phyloP scores from a whole-genome alignment of 1,140 invertebrate species.

The Scaptomyza hsui region DNA sequence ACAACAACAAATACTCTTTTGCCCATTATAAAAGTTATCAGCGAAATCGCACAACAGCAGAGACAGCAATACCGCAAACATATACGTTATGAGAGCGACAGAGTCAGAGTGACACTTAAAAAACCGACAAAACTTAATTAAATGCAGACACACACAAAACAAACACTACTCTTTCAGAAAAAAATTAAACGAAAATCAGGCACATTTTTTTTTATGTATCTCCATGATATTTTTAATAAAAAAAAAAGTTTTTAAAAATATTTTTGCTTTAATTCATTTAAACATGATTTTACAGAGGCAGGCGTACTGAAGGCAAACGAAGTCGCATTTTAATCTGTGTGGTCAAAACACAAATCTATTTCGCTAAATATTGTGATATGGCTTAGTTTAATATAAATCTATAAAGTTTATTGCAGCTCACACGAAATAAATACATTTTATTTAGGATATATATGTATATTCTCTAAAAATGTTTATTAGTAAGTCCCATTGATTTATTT shows the following conservation, averaged over 20 bases:
- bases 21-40: constrained; percentile 56
- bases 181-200: constrained; percentile 44
- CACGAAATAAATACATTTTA: background rate
- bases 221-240: constrained; percentile 25
- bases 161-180: constrained; percentile 10
- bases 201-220: constrained; percentile 36
- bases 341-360: constrained; percentile 11
- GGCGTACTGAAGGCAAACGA: constrained; percentile 21
- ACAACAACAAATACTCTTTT: constrained; percentile 21
- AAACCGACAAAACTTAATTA: constrained; percentile 76
- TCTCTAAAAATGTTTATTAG: no score
- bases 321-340: constrained; percentile 13
- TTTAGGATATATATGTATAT: no score
- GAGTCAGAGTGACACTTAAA: constrained; percentile 38
- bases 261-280: constrained; percentile 35
- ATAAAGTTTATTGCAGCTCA: background rate
- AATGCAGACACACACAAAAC: constrained; percentile 54
- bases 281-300: constrained; percentile 14
- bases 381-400: no score
- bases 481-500: no score
- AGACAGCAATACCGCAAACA: background rate
- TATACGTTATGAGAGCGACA: background rate
- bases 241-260: constrained; percentile 46
- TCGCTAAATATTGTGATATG: background rate
- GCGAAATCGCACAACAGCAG: constrained; percentile 41